Evolutionary conservation across 2,888 invertebrate species (phyloP), one percentile per base, ranked within the genome.

Genomic region (Morpho helenor): DNA sequence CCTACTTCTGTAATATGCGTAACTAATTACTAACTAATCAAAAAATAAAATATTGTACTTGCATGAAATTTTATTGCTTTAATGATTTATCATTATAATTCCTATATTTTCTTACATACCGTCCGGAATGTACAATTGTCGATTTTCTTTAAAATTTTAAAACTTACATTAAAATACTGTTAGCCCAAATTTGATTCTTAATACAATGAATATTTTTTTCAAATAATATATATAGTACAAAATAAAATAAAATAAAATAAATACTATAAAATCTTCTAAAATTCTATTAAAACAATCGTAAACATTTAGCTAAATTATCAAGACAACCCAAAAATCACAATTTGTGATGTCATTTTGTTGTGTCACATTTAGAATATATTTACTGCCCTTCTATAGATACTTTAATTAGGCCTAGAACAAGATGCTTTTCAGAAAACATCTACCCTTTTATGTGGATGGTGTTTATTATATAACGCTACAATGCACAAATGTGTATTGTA

Each of bases 31-130:
- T 58, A 58, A 61, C 58, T 55, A 61, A 61, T 50, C 46, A 56
- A 66, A 60, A 51, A 74, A 76, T 77, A 60, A 51, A 75, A 77
- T 76, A 82, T 87, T 87, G 87, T 87, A 87, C 88, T 87, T 87
- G 75, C 74, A 69, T 74, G 75, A 78, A 74, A 67, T 74, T 61
- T 62, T 64, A 66, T 60, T 66, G 66, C 59, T 63, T 74, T 70
- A 63, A 58, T 60, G 43, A 66, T 64, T 66, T 65, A 67, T 62
- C 31, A 42, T 48, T 68, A 70, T 63, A 60, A 59, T 57, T 59
- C 61, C 57, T 64, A 65, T 44, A 63, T 66, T 68, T 71, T 63
- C 66, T 68, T 62, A 69, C 68, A 73, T 73, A 71, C 73, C 65
- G 69, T 73, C 63, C 73, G 77, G 76, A 82, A 80, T 77, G 80